These are phyloP conservation scores for Drosophila hamatofila DNA, from an alignment of 2,888 invertebrate species.

Conservation along the genomic window DNA sequence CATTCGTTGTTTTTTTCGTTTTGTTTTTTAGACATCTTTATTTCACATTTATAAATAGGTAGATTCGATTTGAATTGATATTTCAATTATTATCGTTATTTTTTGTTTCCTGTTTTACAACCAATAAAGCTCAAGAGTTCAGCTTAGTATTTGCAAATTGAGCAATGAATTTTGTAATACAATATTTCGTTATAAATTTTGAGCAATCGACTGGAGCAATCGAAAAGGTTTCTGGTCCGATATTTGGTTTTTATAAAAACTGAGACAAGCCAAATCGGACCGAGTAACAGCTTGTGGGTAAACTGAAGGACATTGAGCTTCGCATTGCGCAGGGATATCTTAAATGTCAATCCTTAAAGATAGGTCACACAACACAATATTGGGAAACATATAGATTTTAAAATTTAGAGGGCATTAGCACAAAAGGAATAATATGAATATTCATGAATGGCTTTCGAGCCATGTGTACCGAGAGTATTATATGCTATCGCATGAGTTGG, in stretches of 20 bases:
- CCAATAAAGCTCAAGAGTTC: conserved; percentile 65
- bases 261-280: conserved; percentile 7
- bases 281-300: conserved; percentile 8
- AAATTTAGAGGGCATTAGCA: conserved; percentile 28
- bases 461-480: conserved; percentile 17
- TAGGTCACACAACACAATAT: conserved; percentile 39
- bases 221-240: conserved; percentile 2
- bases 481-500: conserved; percentile 11
- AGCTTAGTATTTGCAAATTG: conserved; percentile 53
- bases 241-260: conserved; percentile 7
- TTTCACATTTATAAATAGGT: conserved; percentile 76
- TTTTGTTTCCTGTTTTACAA: conserved; percentile 57
- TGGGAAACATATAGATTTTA: conserved; percentile 46
- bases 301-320: conserved; percentile 25
- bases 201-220: conserved; percentile 10
- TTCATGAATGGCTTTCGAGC: conserved; percentile 29
- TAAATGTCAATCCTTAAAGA: conserved; percentile 39
- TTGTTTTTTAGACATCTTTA: conserved; percentile 58
- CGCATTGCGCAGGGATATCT: conserved; percentile 23
- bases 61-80: conserved; percentile 55
- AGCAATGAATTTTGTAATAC: conserved; percentile 34
- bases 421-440: conserved; percentile 32
- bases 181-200: conserved; percentile 3
- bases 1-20: conserved; percentile 2
- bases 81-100: conserved; percentile 37